Base-by-base conservation (phyloP, 2,888 invertebrate genomes). In the Melieria omissa region DNA sequence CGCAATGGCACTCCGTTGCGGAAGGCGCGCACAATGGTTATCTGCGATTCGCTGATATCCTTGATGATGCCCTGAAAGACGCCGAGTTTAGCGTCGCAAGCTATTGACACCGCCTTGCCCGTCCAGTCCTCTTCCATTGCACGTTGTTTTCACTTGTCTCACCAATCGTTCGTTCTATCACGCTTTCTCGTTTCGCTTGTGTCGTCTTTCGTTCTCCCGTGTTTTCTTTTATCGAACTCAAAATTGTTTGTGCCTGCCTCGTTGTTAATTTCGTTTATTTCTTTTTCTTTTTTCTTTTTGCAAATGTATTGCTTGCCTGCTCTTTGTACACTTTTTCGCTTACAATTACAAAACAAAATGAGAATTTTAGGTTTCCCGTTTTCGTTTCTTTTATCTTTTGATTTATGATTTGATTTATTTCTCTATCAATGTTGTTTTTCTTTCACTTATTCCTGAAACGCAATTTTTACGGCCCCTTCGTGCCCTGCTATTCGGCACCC, bases 21-120 rank as follows among this genome's bases (percentile, higher is more conserved):
- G 85, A 95, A 96, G 12, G 94, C 93, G 84, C 94, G 92, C 9
- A 90, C 90, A 72, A 97, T 89, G 2, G 93, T 93, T 76, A 97
- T 90, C 64, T 90, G 90, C 60, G 88, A 88, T 65, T 91, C 91
- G 80, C 94, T 93, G 44, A 95, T 92, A 80, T 91, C 90, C 70
- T 91, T 88, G 75, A 97, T 95, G 61, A 90, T 89, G 49, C 91
- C 87, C 87, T 96, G 96, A 84, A 93, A 96, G 74, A 92, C 92
- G 63, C 95, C 95, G 75, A 94, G 86, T 61, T 91, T 90, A 73
- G 92, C 92, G 44, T 91, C 91, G 86, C 95, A 95, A 84, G 93
- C 92, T 73, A 96, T 92, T 16, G 96, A 95, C 76, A 97, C 94
- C 77, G 93, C 92, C 85, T 92, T 93, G 66, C 96, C 96, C 75